A percentile compares a stretch with the other conserved stretches of the same genome.
Evolutionary conservation across 2,888 invertebrate genomes (phyloP).

Genomic region (Agriopis leucophaearia): DNA sequence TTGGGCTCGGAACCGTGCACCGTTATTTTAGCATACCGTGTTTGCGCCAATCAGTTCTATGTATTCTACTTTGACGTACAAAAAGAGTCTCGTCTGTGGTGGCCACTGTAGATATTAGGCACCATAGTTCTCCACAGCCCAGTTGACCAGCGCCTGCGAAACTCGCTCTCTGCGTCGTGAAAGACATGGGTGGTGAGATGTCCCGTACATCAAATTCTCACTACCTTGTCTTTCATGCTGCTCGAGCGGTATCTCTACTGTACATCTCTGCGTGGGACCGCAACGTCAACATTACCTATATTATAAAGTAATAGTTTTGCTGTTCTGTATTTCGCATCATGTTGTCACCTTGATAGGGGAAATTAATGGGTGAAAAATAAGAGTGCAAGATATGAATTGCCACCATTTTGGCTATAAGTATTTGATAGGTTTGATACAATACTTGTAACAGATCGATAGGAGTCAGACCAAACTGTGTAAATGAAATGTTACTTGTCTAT

Average conservation of each 20-base stretch:
- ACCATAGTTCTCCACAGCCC: conserved; percentile 5
- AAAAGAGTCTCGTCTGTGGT: conserved; percentile 8
- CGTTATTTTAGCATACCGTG: not conserved
- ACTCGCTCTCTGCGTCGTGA: conserved; percentile 89
- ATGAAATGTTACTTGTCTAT: no score
- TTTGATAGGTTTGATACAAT: no score
- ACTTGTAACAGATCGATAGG: no score
- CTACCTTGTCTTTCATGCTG: conserved; percentile 99
- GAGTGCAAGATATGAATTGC: no score
- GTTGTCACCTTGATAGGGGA: no score
- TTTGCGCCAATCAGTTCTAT: not conserved
- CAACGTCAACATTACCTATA: conserved; percentile 4
- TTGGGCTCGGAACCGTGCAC: not conserved
- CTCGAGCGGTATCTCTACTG: conserved; percentile 74
- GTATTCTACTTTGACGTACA: not conserved
- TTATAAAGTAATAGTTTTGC: not conserved
- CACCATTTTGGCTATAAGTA: no score
- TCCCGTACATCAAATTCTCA: conserved; percentile 90
- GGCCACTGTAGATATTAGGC: not conserved
- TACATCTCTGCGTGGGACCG: conserved; percentile 44
- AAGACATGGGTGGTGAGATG: conserved; percentile 99
- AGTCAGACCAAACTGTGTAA: no score
- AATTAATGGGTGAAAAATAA: no score
- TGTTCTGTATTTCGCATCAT: not conserved
- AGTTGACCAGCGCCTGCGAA: conserved; percentile 28